Base-by-base conservation (phyloP, 2,888 invertebrate species). In the Apodemia duryi region DNA sequence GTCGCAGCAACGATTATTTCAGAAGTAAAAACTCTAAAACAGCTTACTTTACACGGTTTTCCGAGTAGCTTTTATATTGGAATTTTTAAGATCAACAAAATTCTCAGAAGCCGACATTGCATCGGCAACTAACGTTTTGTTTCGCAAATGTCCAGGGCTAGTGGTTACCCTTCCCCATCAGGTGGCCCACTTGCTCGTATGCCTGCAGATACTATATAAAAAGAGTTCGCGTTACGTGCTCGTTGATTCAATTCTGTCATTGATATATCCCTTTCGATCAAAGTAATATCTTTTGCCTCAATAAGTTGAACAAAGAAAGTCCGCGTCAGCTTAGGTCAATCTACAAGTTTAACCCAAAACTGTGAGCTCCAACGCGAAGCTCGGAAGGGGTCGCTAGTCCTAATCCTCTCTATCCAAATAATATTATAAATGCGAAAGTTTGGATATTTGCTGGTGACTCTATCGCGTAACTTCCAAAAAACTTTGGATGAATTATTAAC, bases 391-490 rank as follows among this genome's bases (percentile, higher is more conserved):
- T 52, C 52, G 52, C 52, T 28, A 29, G 28, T 29, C 29, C 54
- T 54, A 54, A 54, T 54, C 7, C 54, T 7, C 28, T 6, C 54
- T 54, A 54, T 54, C 54, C 29, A 29, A 54, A 54, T 29, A 54
- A 54, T 54, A 54, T 54, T 29, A 54, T 54, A 54, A 54, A 54
- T 54, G 54, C 54, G 29, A 29, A 54, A 54, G 54, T 54, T 54
- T 29, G 29, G 54, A 28, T 54, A 29, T 54, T 54, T 10, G 54
- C 32, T 54, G 54, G 54, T 29, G 0, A 32, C 54, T 54, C 52
- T 10, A 29, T 29, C 28, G 9, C 4, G 29, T n/a, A 49, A 49
- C 49, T n/a, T 49, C 11, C 49, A n/a, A 49, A n/a, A 49, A 49
- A 49, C 49, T 49, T 49, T 5, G 4, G 49, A 49, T 49, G 49